A percentile compares a stretch with the other conserved stretches of the same genome.
phyloP scores from a whole-genome alignment of 53 echinoderm and acorn worm species.

The Paelopatides confundens region DNA sequence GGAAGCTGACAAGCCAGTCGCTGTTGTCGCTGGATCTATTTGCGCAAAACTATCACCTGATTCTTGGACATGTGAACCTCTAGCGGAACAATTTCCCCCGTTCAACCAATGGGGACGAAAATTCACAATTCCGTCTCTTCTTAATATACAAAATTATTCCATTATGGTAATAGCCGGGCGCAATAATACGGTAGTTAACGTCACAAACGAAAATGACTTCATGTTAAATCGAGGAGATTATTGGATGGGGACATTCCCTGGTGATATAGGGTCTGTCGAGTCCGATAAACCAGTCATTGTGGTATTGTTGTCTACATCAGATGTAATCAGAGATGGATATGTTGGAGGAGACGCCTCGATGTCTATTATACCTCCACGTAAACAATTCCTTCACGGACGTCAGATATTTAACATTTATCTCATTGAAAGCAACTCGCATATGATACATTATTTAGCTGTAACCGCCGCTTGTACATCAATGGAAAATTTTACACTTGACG shows the following conservation, averaged over 20 bases:
- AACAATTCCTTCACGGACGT: constrained; percentile 4
- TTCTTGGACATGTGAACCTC: neutral
- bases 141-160: neutral
- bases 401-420: neutral
- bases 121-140: constrained; percentile 4
- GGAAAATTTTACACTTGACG: neutral
- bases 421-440: neutral
- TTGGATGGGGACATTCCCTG: neutral
- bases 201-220: neutral
- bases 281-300: constrained; percentile 18
- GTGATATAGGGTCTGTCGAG: neutral
- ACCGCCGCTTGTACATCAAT: neutral
- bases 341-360: constrained; percentile 12
- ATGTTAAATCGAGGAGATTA: neutral
- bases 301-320: neutral
- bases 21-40: constrained; percentile 40
- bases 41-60: constrained; percentile 4
- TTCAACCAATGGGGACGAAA: constrained; percentile 22
- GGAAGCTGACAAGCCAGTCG: neutral
- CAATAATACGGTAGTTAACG: neutral
- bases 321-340: neutral
- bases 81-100: constrained; percentile 49
- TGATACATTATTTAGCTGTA: neutral
- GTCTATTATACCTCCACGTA: constrained; percentile 15
- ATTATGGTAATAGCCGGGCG: constrained; percentile 8